These are phyloP conservation scores for Drosophila elegans DNA, from an alignment of 1,140 invertebrate species.

Conservation along the genomic window DNA sequence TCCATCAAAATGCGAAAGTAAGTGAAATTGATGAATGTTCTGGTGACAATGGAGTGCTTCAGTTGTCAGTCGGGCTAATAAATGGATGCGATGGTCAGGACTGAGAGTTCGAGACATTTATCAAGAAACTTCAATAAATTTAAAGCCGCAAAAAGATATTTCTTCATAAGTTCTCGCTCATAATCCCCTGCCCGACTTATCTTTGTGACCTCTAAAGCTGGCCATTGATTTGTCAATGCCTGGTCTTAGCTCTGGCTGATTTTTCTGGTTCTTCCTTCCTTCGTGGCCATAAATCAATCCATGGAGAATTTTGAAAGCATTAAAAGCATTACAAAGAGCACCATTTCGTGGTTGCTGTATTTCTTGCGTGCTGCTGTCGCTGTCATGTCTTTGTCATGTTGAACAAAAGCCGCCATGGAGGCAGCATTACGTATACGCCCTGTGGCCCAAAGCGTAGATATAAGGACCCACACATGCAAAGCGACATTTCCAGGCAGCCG, in stretches of 20 bases:
- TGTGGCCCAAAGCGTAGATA: conserved; percentile 32
- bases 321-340: conserved; percentile 77
- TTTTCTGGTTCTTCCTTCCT: conserved; percentile 2
- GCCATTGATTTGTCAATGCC: conserved; percentile 69
- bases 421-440: conserved; percentile 73
- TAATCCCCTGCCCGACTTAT: conserved; percentile 12
- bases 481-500: conserved; percentile 62
- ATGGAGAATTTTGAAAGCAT: conserved; percentile 69
- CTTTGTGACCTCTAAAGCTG: conserved; percentile 58
- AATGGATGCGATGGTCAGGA: conserved; percentile 42
- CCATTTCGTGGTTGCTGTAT: conserved; percentile 47
- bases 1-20: conserved; percentile 64
- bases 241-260: conserved; percentile 11
- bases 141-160: conserved; percentile 39
- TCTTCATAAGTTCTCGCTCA: conserved; percentile 17
- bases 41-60: conserved; percentile 60
- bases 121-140: conserved; percentile 72
- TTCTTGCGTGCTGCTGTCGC: conserved; percentile 45
- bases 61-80: conserved; percentile 56
- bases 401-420: conserved; percentile 70
- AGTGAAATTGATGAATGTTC: conserved; percentile 74
- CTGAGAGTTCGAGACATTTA: conserved; percentile 31
- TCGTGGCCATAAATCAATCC: conserved; percentile 73
- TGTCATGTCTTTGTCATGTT: conserved; percentile 82
- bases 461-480: conserved; percentile 55